phyloP scores from a whole-genome alignment of 2,797 vertebrate genomes.

The Poecilia picta region DNA sequence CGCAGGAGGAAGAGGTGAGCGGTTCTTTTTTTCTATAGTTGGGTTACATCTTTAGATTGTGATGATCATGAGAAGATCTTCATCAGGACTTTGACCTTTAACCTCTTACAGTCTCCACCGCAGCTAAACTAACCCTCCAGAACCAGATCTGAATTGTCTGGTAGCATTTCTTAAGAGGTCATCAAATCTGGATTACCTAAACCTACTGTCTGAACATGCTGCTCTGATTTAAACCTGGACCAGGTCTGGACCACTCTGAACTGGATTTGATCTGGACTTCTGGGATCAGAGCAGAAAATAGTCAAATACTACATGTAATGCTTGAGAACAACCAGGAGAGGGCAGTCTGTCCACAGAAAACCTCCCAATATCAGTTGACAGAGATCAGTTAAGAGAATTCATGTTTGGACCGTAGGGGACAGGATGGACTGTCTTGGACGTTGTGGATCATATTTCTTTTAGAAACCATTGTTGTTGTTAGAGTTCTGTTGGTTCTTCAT shows the following conservation, averaged over 20 bases:
- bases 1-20: conserved; percentile 28
- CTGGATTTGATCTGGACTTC: too few species aligned
- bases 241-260: neutral
- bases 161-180: neutral
- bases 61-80: neutral
- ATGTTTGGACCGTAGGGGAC: too few species aligned
- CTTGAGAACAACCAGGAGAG: neutral
- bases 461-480: neutral
- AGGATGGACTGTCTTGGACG: neutral
- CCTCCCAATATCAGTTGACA: neutral
- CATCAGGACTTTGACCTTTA: neutral
- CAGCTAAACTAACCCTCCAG: neutral
- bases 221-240: neutral
- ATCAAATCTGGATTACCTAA: neutral
- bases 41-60: neutral
- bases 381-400: neutral
- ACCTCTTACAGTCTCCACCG: neutral
- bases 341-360: neutral
- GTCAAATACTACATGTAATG: neutral
- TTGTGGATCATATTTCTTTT: neutral
- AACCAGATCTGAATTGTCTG: neutral
- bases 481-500: neutral
- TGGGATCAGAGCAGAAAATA: neutral
- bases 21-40: neutral
- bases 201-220: neutral